Percentiles rank a stretch among this genome's conserved stretches.
phyloP scores from a whole-genome alignment of 2,888 invertebrate genomes.

The Hirtodrosophila duncani region DNA sequence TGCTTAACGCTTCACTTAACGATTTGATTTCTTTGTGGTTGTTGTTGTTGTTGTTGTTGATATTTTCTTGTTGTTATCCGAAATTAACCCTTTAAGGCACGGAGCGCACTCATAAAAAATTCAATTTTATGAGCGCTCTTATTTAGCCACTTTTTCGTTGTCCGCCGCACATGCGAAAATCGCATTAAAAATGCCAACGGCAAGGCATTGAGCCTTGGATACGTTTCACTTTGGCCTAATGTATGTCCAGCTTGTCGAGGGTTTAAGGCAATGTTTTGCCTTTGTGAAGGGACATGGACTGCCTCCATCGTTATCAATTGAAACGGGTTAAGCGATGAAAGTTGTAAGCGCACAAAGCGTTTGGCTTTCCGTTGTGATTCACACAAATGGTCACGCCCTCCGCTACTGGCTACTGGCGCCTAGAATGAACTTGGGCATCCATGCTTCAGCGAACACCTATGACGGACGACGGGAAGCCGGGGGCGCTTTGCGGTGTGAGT shows the following conservation, averaged over 20 bases:
- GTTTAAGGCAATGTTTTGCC: no score
- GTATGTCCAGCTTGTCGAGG: no score
- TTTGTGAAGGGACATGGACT: no score
- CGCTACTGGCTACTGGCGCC: slow-evolving; percentile 5
- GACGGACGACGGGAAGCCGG: neutral
- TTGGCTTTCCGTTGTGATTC: slow-evolving; percentile 29
- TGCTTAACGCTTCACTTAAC: slow-evolving; percentile 42
- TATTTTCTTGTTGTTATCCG: no score
- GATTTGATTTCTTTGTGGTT: slow-evolving; percentile 33
- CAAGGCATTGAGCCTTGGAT: no score
- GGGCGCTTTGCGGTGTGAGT: slow-evolving; percentile 14
- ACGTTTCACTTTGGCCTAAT: no score
- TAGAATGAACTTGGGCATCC: slow-evolving; percentile 32
- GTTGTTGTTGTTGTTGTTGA: no score
- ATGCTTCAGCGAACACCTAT: slow-evolving; percentile 56
- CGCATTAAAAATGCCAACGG: slow-evolving; percentile 40
- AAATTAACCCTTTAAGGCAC: slow-evolving; percentile 62
- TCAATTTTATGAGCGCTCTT: slow-evolving; percentile 70
- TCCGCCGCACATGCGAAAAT: slow-evolving; percentile 56
- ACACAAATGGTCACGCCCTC: slow-evolving; percentile 34
- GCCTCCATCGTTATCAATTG: no score
- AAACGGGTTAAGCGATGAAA: no score
- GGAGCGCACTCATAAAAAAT: slow-evolving; percentile 64
- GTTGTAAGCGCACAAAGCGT: no score
- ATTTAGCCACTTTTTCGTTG: slow-evolving; percentile 57